Evolutionary conservation across 2,888 invertebrate genomes (phyloP), one percentile per base, ranked within the genome.

Genomic region (Keiferia lycopersicella): DNA sequence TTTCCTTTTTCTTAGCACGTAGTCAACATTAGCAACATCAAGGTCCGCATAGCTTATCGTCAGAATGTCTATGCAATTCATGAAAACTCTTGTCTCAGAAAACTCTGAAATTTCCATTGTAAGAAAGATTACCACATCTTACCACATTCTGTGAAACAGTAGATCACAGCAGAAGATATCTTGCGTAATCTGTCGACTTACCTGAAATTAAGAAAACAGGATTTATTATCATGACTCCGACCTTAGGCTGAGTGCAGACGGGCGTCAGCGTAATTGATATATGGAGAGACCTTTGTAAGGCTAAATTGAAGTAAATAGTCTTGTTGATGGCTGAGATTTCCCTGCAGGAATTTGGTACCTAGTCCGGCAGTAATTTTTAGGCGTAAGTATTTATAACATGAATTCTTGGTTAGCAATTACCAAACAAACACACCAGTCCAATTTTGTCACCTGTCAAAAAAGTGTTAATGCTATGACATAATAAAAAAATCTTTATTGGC

Each of bases 261-360:
- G 16, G 56, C 30, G 76, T 74, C 67, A 75, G 72, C 67, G 67
- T 76, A 81, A 81, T 80, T 80, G 75, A 81, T 80, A 74, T 75
- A 79, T 69, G 69, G 68, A 45, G 57, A 67, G 76, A 72, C 78
- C 80, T 73, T 72, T 73, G 72, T 69, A 69, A 69, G 51, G 50
- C 64, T 75, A 76, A 73, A 77, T 75, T 77, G 72, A 70, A 75
- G 74, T 69, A 71, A 75, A 77, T 73, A 73, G 66, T 26, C 62
- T 16, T 45, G 39, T 22, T 60, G 66, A 34, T 69, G 67, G 60
- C 67, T 66, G 72, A 75, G 82, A 82, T 82, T 81, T 80, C 74
- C 75, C 71, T 69, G 56, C 12, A 53, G 8, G 26, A 56, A 51
- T 8, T 7, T 10, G 50, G 50, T 18, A 10, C 18, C 10, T 50